phyloP scores from a whole-genome alignment of 1,140 invertebrate species.

The Phthorimaea operculella region DNA sequence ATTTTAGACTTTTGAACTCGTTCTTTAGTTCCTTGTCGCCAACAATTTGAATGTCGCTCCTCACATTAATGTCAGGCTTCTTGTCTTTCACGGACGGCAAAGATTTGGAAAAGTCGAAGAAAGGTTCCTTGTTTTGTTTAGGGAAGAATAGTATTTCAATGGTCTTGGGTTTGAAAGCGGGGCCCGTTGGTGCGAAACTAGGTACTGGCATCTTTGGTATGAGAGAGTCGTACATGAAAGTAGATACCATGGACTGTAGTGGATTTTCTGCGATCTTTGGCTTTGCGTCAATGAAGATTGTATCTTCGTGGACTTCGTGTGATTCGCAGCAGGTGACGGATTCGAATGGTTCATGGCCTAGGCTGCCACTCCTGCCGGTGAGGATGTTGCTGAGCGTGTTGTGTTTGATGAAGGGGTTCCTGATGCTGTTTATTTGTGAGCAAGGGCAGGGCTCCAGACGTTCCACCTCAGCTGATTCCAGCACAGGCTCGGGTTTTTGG shows the following conservation, averaged over 20 bases:
- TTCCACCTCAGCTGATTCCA: slow-evolving; percentile 8
- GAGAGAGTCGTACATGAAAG: slow-evolving; percentile 28
- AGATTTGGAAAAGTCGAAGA: slow-evolving; percentile 7
- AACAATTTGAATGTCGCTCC: slow-evolving; percentile 31
- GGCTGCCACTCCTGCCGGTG: slow-evolving; percentile 9
- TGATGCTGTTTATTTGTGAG: slow-evolving; percentile 23
- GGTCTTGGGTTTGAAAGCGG: slow-evolving; percentile 24
- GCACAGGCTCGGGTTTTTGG: slow-evolving; percentile 15
- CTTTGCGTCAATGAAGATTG: slow-evolving; percentile 36
- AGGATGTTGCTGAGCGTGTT: slow-evolving; percentile 29
- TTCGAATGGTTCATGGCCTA: slow-evolving; percentile 29
- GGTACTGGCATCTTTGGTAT: slow-evolving; percentile 14
- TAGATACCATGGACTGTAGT: background rate
- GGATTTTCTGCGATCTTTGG: slow-evolving; percentile 17
- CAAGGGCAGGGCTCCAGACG: slow-evolving; percentile 36
- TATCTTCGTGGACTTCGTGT: slow-evolving; percentile 40
- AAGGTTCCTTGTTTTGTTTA: slow-evolving; percentile 31
- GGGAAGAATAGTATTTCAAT: slow-evolving; percentile 49
- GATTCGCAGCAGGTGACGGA: slow-evolving; percentile 45
- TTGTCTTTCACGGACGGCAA: slow-evolving; percentile 6
- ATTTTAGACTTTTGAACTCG: slow-evolving; percentile 27
- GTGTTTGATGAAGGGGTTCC: slow-evolving; percentile 22
- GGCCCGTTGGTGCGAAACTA: slow-evolving; percentile 12
- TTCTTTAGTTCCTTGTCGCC: slow-evolving; percentile 41
- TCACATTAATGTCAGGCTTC: slow-evolving; percentile 20